Evolutionary conservation across 2,888 invertebrate genomes (phyloP), one percentile per base, ranked within the genome.

Genomic region (Apamea sordens): DNA sequence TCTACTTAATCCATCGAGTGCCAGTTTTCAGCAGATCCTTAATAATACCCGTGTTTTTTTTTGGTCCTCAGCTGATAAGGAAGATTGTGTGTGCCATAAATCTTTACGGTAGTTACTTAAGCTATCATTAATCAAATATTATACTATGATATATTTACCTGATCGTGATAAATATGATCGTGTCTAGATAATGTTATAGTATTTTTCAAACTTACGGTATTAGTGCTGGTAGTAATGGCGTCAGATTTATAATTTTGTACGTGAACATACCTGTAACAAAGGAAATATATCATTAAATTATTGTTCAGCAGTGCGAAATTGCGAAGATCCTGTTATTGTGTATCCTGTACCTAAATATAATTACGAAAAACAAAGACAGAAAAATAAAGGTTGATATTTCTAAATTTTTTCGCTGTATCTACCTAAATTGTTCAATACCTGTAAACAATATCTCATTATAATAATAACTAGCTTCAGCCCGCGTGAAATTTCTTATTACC

Each of bases 231-330:
- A 6, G 0, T n/a, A 2, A 13, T 15, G 15, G 4, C 50, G 7
- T 13, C 18, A 61, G 21, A 56, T n/a, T 10, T 24, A 41, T 24
- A 59, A 24, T 63, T 78, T 47, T 13, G 0, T 32, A 61, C 5
- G 11, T 13, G 24, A 44, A 75, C 87, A 44, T 87, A 85, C 87
- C 85, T 85, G 85, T 18, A 85, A 85, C 72, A 79, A 84, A 78
- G 21, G 15, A 71, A 70, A 75, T n/a, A 0, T 50, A 44, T 65
- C 8, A 71, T 87, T 68, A 71, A 41, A 50, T 75, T 11, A 77
- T 73, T 68, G 53, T 73, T 64, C 53, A 47, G 8, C 15, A 28
- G n/a, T 36, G 50, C 32, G 11, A 28, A 13, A n/a, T 32, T 8
- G 41, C 21, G 41, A 24, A 83, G 6, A 67, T 74, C 24, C n/a